Percentiles rank a stretch among this genome's conserved stretches.
Evolutionary conservation across 2,113 vertebrate genomes (phyloP).

Genomic region (Cochlearius cochlearius): DNA sequence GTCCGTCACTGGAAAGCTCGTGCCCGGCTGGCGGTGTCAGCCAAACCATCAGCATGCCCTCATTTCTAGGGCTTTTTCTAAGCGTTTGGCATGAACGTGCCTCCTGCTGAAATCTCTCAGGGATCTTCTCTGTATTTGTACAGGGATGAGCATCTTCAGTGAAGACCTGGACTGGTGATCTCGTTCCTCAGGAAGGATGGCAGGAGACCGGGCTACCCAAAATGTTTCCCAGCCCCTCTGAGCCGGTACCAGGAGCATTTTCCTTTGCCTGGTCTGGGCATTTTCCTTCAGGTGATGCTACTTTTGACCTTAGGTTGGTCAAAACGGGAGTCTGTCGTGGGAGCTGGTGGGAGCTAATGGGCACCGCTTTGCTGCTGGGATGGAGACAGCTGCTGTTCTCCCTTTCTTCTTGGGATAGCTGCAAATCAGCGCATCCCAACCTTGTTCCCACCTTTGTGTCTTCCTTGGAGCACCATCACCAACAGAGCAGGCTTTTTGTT

Average conservation of each 20-base stretch:
- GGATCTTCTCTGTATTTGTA: background rate
- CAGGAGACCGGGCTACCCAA: background rate
- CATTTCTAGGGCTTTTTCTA: background rate
- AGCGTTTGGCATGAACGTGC: fast-evolving
- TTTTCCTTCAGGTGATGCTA: background rate
- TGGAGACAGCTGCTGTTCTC: background rate
- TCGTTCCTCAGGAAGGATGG: background rate
- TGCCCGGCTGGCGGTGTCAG: background rate
- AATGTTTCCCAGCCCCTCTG: background rate
- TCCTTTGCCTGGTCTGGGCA: background rate
- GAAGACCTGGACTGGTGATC: background rate
- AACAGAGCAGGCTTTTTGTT: background rate
- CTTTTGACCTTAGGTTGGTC: background rate
- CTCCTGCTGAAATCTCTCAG: background rate
- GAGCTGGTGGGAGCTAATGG: background rate
- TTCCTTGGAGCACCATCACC: background rate
- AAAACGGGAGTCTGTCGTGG: background rate
- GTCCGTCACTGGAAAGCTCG: background rate
- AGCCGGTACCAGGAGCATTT: background rate
- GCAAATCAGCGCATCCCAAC: background rate
- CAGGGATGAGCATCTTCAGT: background rate
- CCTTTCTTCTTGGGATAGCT: background rate
- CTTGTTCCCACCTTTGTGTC: background rate
- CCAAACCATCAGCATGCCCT: background rate
- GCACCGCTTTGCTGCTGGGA: background rate